Conservation (phyloP, 2,888 invertebrate species). For the Pegoplata infirma region DNA sequence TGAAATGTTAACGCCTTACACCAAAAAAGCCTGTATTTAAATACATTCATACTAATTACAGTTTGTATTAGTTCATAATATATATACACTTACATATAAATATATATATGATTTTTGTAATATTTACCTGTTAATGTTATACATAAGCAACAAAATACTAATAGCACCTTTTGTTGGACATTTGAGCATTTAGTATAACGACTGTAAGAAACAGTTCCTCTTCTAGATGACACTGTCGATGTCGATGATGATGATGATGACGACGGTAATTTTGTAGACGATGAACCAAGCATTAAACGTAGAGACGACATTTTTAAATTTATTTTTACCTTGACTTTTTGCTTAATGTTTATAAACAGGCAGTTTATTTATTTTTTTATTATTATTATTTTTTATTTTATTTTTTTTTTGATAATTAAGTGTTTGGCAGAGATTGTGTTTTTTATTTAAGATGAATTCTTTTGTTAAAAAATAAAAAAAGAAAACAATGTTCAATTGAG, state of each 20-base stretch:
- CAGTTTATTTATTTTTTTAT: constrained; percentile 26
- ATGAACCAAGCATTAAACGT: constrained; percentile 1
- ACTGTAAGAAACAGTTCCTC: not conserved
- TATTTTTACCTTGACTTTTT: constrained; percentile 8
- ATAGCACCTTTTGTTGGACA: constrained; percentile 42
- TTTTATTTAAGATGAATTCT: constrained; percentile 14
- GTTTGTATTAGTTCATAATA: no score
- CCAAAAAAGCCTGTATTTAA: no score
- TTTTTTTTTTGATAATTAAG: constrained; percentile 21
- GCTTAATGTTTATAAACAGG: constrained; percentile 25
- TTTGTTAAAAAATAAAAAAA: constrained; percentile 25
- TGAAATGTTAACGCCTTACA: no score
- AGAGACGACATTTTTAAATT: constrained; percentile 37
- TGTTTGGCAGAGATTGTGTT: constrained; percentile 34
- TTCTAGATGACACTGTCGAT: constrained; percentile 3
- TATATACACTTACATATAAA: not conserved
- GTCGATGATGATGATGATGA: not conserved
- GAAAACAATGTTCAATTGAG: constrained; percentile 33
- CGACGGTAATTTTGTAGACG: not conserved
- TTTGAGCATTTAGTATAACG: constrained; percentile 18
- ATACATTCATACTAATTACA: no score
- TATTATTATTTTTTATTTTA: constrained; percentile 14
- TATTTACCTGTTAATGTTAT: constrained; percentile 46
- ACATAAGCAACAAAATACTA: constrained; percentile 51
- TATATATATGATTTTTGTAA: not conserved